These are phyloP conservation scores for Himalopsyche tibetana DNA, from an alignment of 2,888 invertebrate species.

Conservation along the genomic window DNA sequence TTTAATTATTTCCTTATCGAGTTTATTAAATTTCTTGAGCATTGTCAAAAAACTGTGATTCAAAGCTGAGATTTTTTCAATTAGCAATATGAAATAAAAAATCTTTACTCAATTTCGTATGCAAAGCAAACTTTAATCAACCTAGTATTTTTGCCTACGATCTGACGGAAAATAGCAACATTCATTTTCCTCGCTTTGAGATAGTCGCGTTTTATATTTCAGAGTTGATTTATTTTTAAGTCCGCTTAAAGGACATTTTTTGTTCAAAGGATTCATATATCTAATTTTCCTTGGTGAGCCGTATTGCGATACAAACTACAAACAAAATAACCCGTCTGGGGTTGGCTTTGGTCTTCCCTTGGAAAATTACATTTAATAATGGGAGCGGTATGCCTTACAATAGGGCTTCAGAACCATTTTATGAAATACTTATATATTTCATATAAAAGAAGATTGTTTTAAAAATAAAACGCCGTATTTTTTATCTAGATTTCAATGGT, in stretches of 20 bases:
- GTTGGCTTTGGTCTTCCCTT: conserved; percentile 4
- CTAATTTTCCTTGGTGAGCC: conserved; percentile 15
- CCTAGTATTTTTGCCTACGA: neutral
- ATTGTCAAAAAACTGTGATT: no score
- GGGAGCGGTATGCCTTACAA: neutral
- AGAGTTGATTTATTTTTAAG: conserved; percentile 31
- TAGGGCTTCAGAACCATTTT: conserved; percentile 9
- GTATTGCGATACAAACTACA: conserved; percentile 24
- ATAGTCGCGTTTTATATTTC: neutral
- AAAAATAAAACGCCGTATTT: no score
- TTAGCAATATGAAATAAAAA: no score
- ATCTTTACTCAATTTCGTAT: no score
- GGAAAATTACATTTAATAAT: conserved; percentile 11
- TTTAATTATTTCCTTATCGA: no score
- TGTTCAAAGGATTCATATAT: conserved; percentile 10
- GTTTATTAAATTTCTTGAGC: no score
- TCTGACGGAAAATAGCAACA: neutral
- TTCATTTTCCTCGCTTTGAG: conserved; percentile 12
- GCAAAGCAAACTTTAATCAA: no score
- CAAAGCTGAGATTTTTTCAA: no score
- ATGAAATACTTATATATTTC: neutral
- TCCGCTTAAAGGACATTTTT: conserved; percentile 4
- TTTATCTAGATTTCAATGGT: no score
- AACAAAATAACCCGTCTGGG: conserved; percentile 26
- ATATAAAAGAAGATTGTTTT: no score